Evolutionary conservation across 1,140 invertebrate genomes (phyloP).

Genomic region (Acarapis woodi): DNA sequence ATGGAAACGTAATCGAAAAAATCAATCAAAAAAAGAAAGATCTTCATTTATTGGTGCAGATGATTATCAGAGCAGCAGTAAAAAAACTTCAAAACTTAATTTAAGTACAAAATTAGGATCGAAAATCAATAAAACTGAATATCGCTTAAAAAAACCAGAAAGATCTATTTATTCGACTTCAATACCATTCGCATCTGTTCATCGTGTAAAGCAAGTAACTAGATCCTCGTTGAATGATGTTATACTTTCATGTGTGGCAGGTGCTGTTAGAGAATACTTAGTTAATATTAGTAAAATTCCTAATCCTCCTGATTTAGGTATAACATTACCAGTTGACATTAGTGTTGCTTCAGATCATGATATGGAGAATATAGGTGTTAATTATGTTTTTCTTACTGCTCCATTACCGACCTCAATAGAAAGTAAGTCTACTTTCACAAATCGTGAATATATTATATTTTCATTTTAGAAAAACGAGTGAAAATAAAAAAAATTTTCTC

Average conservation of each 20-base stretch:
- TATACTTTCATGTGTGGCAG: constrained; percentile 14
- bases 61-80: too few species aligned
- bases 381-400: constrained; percentile 12
- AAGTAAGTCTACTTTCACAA: constrained; percentile 2
- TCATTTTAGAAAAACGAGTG: too few species aligned
- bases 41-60: too few species aligned
- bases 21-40: too few species aligned
- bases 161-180: constrained; percentile 11
- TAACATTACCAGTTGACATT: constrained; percentile 9
- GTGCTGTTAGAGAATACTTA: constrained; percentile 8
- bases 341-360: constrained; percentile 7
- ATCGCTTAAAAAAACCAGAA: constrained; percentile 11
- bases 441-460: neutral
- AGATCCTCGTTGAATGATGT: constrained; percentile 22
- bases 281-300: constrained; percentile 4
- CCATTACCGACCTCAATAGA: constrained; percentile 24
- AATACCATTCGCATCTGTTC: constrained; percentile 14
- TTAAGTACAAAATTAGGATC: too few species aligned
- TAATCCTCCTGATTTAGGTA: constrained; percentile 9
- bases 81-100: too few species aligned
- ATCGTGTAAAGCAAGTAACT: constrained; percentile 22
- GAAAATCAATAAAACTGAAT: neutral
- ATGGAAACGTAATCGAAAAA: too few species aligned
- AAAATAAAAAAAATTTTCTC: too few species aligned
- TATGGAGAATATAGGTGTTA: constrained; percentile 6